A percentile compares a stretch with the other conserved stretches of the same genome.
phyloP scores from a whole-genome alignment of 2,113 vertebrate species.

The Columbina picui region DNA sequence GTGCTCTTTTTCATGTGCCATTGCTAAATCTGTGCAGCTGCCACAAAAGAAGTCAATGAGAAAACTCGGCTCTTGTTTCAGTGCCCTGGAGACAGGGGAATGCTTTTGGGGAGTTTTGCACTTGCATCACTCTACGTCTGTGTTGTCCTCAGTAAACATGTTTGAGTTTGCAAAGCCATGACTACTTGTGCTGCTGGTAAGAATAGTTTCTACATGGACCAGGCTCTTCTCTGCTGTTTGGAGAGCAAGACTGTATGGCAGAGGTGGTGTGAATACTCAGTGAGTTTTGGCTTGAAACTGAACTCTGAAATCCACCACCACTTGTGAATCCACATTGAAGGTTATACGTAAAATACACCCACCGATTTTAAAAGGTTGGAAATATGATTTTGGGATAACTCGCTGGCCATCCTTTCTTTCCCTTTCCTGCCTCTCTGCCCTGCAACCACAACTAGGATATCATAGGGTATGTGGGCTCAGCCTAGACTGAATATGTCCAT shows the following conservation, averaged over 20 bases:
- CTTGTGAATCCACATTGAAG: background rate
- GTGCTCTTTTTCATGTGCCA: background rate
- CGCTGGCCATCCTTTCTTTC: background rate
- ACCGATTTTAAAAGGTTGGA: background rate
- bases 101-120: background rate
- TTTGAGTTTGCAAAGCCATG: background rate
- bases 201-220: background rate
- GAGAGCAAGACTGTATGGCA: background rate
- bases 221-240: background rate
- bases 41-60: background rate
- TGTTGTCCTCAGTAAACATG: background rate
- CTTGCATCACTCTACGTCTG: background rate
- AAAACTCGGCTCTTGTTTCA: background rate
- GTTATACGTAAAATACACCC: background rate
- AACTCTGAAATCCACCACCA: background rate
- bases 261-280: background rate
- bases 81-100: background rate
- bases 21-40: background rate
- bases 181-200: background rate
- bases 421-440: background rate
- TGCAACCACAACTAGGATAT: background rate
- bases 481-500: background rate
- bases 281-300: background rate
- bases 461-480: background rate
- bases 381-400: background rate